Conservation (phyloP, 92 coral and sea anemone genomes). For the Hydrozoanthus gracilis region DNA sequence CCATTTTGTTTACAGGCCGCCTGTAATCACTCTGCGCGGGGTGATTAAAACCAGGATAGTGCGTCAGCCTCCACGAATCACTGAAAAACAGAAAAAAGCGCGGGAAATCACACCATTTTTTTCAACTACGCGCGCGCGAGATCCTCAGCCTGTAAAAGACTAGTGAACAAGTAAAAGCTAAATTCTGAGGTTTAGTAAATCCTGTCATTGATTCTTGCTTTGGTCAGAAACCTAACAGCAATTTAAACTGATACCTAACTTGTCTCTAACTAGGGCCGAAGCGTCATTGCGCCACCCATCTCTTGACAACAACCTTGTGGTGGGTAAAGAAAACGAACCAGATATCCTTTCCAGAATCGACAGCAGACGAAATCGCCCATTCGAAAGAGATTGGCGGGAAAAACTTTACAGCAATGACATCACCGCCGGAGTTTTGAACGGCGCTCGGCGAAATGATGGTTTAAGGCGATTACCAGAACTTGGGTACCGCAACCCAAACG, state of each 20-base stretch:
- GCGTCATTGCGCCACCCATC: constrained; percentile 32
- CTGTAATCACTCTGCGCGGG: too few relatives aligned
- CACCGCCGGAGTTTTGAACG: constrained; percentile 22
- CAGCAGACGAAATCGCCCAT: constrained; percentile 50
- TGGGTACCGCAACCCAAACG: constrained; percentile 73
- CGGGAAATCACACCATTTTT: too few relatives aligned
- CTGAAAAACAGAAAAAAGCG: too few relatives aligned
- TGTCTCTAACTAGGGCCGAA: constrained; percentile 17
- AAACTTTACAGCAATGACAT: constrained; percentile 46
- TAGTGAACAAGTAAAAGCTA: background rate
- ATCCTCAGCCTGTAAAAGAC: too few relatives aligned
- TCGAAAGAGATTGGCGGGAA: constrained; percentile 55
- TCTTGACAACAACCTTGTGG: background rate
- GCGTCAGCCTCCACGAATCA: too few relatives aligned
- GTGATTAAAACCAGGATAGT: too few relatives aligned
- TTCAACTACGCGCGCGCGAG: too few relatives aligned
- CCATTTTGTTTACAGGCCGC: too few relatives aligned
- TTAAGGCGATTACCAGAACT: constrained; percentile 64
- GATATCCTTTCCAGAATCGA: constrained; percentile 19
- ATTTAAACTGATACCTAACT: background rate
- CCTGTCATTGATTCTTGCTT: background rate
- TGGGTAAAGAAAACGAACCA: constrained; percentile 38
- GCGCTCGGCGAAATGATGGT: constrained; percentile 53
- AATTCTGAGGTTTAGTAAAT: background rate
- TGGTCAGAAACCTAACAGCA: background rate